These are phyloP conservation scores for Plestiodon gilberti DNA, from an alignment of 2,113 vertebrate genomes.

Conservation along the genomic window DNA sequence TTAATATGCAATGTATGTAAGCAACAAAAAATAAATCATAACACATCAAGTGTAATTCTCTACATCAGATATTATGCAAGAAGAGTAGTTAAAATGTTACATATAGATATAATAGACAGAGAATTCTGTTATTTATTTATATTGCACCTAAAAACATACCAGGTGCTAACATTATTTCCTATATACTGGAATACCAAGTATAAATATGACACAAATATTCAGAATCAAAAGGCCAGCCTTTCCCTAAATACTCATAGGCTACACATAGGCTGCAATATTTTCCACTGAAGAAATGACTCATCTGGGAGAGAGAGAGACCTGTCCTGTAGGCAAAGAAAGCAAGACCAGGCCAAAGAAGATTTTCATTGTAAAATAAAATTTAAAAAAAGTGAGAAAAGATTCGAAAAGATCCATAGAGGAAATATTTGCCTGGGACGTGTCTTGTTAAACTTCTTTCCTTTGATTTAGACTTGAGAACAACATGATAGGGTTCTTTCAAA, in stretches of 20 bases:
- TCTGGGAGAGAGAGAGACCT: not conserved
- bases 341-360: not conserved
- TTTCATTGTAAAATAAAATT: too few relatives aligned
- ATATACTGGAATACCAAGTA: constrained; percentile 30
- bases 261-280: not conserved
- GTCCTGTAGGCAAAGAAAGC: not conserved
- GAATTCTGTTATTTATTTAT: constrained; percentile 5
- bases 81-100: not conserved
- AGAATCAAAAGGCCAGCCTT: not conserved
- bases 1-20: constrained; percentile 59
- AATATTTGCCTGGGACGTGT: not conserved
- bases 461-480: constrained; percentile 10
- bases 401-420: not conserved
- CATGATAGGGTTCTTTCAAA: not conserved
- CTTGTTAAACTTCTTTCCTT: not conserved
- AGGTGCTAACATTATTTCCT: constrained; percentile 44
- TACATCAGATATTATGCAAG: constrained; percentile 52
- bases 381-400: not conserved
- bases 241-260: constrained; percentile 19
- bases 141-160: constrained; percentile 50
- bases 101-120: constrained; percentile 14
- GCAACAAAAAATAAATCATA: constrained; percentile 65
- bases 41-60: constrained; percentile 51
- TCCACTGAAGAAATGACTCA: constrained; percentile 1
- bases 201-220: constrained; percentile 1